Conservation (phyloP, 1,140 invertebrate genomes). For the Copidosoma floridanum region DNA sequence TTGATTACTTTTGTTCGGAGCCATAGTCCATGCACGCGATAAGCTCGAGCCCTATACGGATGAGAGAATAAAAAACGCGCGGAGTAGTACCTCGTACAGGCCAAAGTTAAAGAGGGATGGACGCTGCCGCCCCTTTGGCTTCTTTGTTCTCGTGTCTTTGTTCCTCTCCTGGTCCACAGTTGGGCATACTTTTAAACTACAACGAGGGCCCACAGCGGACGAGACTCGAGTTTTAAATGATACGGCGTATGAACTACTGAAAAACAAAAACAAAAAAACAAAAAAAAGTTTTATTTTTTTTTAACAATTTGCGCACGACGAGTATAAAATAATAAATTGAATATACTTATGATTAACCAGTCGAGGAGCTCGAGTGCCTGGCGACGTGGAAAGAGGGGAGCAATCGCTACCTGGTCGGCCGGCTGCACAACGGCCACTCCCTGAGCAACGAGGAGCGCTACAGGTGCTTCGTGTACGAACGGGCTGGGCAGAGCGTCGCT, state of each 20-base stretch:
- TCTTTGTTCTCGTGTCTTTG: conserved; percentile 2
- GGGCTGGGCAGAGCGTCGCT: conserved; percentile 56
- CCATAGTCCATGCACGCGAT: conserved; percentile 9
- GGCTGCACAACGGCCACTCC: conserved; percentile 75
- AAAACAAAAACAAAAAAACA: no score
- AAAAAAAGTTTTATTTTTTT: no score
- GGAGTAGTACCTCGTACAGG: not conserved
- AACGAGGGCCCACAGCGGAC: no score
- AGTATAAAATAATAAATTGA: no score
- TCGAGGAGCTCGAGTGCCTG: conserved; percentile 81
- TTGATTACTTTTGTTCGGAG: conserved; percentile 22
- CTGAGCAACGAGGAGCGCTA: conserved; percentile 88
- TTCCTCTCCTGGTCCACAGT: no score
- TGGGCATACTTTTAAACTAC: no score
- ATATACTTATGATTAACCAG: no score
- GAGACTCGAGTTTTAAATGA: no score
- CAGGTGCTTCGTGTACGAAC: conserved; percentile 89
- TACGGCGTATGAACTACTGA: no score
- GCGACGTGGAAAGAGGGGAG: conserved; percentile 88
- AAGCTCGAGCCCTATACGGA: not conserved
- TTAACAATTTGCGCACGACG: no score
- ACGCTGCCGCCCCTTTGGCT: not conserved
- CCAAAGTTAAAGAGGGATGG: no score
- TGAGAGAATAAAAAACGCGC: conserved; percentile 20
- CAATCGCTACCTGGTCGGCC: conserved; percentile 80